These are phyloP conservation scores for Hirundichthys speculiger DNA, from an alignment of 2,113 vertebrate species.

Conservation along the genomic window DNA sequence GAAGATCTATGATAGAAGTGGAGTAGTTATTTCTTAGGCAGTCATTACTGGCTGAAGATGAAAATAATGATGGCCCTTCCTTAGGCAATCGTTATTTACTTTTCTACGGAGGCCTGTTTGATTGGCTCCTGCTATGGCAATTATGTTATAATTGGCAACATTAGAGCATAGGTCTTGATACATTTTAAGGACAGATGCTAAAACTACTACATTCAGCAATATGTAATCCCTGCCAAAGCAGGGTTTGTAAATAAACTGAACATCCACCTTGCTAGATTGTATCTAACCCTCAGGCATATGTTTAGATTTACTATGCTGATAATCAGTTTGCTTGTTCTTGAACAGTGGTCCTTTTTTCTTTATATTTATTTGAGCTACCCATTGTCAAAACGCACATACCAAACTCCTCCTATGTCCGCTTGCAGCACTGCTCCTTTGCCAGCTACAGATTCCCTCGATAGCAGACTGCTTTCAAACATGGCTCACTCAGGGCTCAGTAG, in stretches of 20 bases:
- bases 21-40: slow-evolving; percentile 1
- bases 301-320: no score
- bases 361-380: not conserved
- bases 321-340: no score
- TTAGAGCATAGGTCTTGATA: not conserved
- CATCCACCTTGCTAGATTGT: not conserved
- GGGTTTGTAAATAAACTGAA: not conserved
- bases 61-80: slow-evolving; percentile 28
- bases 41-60: slow-evolving; percentile 11
- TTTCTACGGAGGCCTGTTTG: slow-evolving; percentile 12
- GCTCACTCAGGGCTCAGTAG: slow-evolving; percentile 40
- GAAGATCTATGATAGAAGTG: not conserved
- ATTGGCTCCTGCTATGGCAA: slow-evolving; percentile 2
- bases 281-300: no score
- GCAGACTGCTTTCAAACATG: slow-evolving; percentile 31
- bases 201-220: not conserved
- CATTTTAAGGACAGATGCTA: not conserved
- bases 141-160: slow-evolving; percentile 6
- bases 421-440: slow-evolving; percentile 20
- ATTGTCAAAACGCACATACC: not conserved
- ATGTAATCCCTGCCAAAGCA: not conserved
- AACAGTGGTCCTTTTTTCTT: not conserved
- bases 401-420: not conserved
- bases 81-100: slow-evolving; percentile 12
- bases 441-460: slow-evolving; percentile 29